Percentiles rank a stretch among this genome's conserved stretches.
phyloP scores from a whole-genome alignment of 2,797 vertebrate species.

The Myotis daubentonii region DNA sequence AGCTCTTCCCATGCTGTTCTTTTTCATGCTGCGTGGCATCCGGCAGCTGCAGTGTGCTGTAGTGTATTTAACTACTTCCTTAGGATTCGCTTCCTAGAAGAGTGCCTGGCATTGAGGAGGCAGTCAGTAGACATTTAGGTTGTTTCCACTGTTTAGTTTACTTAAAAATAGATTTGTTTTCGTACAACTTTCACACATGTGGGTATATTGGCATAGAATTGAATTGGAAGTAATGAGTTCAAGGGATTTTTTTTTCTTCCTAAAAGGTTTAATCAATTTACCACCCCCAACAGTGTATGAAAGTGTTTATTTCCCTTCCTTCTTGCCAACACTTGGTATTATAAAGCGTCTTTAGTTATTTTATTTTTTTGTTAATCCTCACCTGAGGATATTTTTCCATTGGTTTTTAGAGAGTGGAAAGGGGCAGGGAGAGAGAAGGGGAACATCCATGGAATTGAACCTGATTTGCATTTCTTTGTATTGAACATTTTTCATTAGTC shows the following conservation, averaged over 20 bases:
- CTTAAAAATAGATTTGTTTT: constrained; percentile 1
- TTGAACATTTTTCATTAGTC: background rate
- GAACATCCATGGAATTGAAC: background rate
- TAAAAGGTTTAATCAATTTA: background rate
- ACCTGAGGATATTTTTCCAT: background rate
- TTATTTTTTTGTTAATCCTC: background rate
- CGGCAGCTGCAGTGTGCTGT: background rate
- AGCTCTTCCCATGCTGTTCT: background rate
- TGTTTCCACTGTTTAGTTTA: constrained; percentile 5
- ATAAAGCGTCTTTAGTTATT: background rate
- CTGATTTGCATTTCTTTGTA: background rate
- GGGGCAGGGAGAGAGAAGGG: background rate
- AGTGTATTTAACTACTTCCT: background rate
- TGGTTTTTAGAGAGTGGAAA: background rate
- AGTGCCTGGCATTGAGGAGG: background rate
- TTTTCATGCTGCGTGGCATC: background rate
- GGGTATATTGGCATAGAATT: background rate
- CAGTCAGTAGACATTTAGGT: background rate
- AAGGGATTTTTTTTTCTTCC: background rate
- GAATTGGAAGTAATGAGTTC: background rate
- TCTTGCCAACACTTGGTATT: constrained; percentile 25
- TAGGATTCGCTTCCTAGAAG: background rate
- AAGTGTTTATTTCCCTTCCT: background rate
- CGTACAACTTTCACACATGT: background rate
- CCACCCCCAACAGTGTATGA: background rate